Percentiles rank a stretch among this genome's conserved stretches.
These are phyloP conservation scores for Antidorcas marsupialis DNA, from an alignment of 2,113 vertebrate genomes.

Conservation along the genomic window DNA sequence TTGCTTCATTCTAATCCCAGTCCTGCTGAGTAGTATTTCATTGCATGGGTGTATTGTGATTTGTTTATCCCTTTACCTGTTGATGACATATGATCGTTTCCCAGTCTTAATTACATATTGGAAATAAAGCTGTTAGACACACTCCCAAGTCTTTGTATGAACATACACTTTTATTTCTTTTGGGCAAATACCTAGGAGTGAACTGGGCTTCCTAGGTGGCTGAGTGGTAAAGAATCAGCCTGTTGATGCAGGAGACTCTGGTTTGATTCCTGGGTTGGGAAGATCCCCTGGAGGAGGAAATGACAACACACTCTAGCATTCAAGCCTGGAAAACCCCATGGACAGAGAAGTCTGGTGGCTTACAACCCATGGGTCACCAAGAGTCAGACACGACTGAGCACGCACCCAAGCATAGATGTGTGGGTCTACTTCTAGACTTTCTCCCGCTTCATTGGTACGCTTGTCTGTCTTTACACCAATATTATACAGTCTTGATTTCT, in stretches of 20 bases:
- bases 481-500: not conserved
- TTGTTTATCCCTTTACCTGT: not conserved
- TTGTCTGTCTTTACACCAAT: not conserved
- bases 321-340: not conserved
- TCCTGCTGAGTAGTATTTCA: not conserved
- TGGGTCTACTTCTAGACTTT: not conserved
- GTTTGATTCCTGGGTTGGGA: not conserved
- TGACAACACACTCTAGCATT: not conserved
- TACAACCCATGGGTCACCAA: not conserved
- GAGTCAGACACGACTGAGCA: not conserved
- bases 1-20: not conserved
- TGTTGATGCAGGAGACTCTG: fast-evolving
- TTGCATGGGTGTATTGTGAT: not conserved
- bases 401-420: not conserved
- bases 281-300: not conserved
- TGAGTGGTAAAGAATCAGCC: not conserved
- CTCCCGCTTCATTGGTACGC: not conserved
- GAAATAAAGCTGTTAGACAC: not conserved
- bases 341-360: not conserved
- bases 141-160: not conserved
- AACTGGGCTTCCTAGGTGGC: not conserved
- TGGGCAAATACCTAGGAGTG: not conserved
- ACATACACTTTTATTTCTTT: not conserved
- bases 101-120: not conserved
- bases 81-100: not conserved